Conservation (phyloP, 2,888 invertebrate species). For the Amaurobius ferox region DNA sequence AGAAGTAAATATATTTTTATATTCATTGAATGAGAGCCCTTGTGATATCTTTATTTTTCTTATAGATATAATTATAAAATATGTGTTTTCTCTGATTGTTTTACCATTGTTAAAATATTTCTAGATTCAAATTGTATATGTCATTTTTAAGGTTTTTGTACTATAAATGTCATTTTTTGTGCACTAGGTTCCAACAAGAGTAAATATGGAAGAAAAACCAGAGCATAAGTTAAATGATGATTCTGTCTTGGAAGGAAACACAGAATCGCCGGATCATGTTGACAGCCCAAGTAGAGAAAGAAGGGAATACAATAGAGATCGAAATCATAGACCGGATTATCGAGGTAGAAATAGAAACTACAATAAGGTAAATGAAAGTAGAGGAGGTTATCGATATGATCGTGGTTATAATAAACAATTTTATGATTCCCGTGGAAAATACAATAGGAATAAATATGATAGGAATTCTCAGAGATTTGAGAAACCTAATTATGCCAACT, state of each 20-base stretch:
- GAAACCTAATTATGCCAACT: neutral
- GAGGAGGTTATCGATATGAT: slow-evolving; percentile 19
- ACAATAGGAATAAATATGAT: neutral
- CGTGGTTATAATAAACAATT: neutral
- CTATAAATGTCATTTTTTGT: neutral
- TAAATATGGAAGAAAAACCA: neutral
- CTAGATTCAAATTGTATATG: too few species aligned
- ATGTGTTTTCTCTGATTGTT: too few species aligned
- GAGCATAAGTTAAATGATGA: neutral
- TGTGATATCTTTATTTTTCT: too few species aligned
- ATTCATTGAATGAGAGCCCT: too few species aligned
- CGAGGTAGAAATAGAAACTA: neutral
- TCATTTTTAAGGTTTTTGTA: too few species aligned
- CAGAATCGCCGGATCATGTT: neutral
- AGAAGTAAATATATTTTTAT: too few species aligned
- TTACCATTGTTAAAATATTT: too few species aligned
- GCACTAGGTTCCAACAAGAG: neutral
- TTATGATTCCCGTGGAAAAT: neutral
- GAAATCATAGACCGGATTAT: neutral
- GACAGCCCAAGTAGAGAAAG: neutral
- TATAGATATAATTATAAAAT: too few species aligned
- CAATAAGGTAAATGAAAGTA: neutral
- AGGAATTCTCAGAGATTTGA: too few species aligned
- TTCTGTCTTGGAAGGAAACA: neutral
- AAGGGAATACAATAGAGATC: neutral